Evolutionary conservation across 2,888 invertebrate genomes (phyloP).

Genomic region (Acrobasis repandana): DNA sequence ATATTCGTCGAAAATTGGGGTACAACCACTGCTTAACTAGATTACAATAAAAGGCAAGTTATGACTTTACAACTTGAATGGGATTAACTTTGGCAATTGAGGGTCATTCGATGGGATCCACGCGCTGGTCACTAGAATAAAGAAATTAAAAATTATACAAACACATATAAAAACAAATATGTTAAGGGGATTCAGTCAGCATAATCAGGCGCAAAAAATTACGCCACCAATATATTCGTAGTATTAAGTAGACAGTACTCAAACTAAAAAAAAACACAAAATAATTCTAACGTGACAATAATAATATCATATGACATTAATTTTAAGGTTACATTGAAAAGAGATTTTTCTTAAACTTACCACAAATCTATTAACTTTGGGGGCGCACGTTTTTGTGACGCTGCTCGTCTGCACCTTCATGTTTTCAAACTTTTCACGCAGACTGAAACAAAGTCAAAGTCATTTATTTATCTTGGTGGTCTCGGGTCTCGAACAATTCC

Average conservation of each 20-base stretch:
- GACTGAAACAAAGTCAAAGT: conserved; percentile 74
- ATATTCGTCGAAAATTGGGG: conserved; percentile 28
- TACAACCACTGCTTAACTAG: conserved; percentile 35
- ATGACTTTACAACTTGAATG: conserved; percentile 51
- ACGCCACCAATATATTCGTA: too few species aligned
- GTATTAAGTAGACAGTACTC: too few species aligned
- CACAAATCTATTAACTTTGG: conserved; percentile 95
- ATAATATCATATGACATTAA: too few species aligned
- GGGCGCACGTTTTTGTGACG: conserved; percentile 68
- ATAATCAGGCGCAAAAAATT: too few species aligned
- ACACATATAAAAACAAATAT: conserved; percentile 14
- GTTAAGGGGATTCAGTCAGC: too few species aligned
- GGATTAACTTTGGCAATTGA: conserved; percentile 65
- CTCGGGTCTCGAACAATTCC: too few species aligned
- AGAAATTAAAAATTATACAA: not conserved
- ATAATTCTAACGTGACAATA: too few species aligned
- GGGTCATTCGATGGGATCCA: conserved; percentile 37
- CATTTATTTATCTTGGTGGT: too few species aligned
- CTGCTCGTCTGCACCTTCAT: conserved; percentile 84
- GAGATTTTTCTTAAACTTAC: conserved; percentile 85
- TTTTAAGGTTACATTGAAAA: too few species aligned
- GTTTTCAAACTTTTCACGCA: conserved; percentile 94
- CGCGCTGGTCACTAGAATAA: conserved; percentile 59
- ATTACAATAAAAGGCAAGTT: conserved; percentile 39
- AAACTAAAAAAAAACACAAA: too few species aligned